Evolutionary conservation across 1,140 invertebrate genomes (phyloP).

Genomic region (Atta cephalotes): DNA sequence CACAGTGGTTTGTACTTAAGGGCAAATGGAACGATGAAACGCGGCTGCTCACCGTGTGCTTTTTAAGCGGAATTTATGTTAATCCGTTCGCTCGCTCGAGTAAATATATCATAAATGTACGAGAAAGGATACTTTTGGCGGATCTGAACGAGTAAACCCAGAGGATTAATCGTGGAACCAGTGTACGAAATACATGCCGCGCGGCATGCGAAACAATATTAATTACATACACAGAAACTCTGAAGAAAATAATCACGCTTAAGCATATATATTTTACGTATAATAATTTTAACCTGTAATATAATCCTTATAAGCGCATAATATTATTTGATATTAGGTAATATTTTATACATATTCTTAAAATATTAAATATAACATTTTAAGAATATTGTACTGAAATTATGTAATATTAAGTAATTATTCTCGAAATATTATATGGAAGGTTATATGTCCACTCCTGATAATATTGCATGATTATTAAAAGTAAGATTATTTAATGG

Average conservation of each 20-base stretch:
- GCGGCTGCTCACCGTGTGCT: not conserved
- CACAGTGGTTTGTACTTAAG: constrained; percentile 43
- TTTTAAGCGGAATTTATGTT: constrained; percentile 60
- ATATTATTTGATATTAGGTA: no score
- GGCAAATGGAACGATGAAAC: not conserved
- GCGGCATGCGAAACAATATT: not conserved
- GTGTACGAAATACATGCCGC: constrained; percentile 4
- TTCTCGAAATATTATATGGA: no score
- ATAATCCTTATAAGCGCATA: no score
- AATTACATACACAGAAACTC: not conserved
- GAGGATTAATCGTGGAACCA: constrained; percentile 27
- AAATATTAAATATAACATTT: no score
- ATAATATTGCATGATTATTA: no score
- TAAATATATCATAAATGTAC: constrained; percentile 1
- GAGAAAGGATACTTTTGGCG: constrained; percentile 38
- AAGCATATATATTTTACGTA: not conserved
- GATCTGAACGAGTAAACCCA: constrained; percentile 11
- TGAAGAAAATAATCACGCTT: not conserved
- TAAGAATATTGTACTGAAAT: no score
- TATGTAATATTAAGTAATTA: no score
- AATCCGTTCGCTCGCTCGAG: constrained; percentile 26
- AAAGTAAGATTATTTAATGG: no score
- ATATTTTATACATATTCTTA: no score
- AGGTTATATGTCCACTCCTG: no score
- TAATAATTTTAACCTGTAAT: not conserved